phyloP scores from a whole-genome alignment of 2,797 vertebrate genomes.

The Enteromius treurensis region DNA sequence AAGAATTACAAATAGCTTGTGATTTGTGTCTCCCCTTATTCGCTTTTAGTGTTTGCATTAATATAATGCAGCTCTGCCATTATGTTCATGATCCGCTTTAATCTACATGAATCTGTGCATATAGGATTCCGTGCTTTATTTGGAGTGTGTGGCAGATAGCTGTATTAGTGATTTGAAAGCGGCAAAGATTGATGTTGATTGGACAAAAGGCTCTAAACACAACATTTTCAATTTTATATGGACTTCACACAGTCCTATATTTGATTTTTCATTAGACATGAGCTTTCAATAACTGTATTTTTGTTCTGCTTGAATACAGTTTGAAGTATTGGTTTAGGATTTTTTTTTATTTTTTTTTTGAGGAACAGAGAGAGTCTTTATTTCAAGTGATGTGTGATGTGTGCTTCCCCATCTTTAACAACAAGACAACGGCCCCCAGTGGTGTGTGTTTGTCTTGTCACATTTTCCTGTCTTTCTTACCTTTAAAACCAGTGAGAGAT shows the following conservation, averaged over 20 bases:
- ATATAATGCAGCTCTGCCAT: not conserved
- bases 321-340: not conserved
- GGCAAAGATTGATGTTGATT: not conserved
- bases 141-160: not conserved
- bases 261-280: not conserved
- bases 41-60: not conserved
- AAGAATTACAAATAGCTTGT: constrained; percentile 18
- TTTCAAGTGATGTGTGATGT: not conserved
- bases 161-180: not conserved
- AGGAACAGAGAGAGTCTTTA: not conserved
- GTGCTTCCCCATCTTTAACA: not conserved
- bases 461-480: not conserved
- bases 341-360: not conserved
- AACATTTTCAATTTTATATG: not conserved
- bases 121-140: not conserved
- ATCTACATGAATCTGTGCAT: not conserved
- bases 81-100: not conserved
- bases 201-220: not conserved
- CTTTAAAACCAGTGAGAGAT: not conserved
- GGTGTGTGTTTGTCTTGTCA: not conserved
- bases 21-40: constrained; percentile 17
- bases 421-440: not conserved
- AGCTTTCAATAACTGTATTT: not conserved
- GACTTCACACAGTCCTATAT: not conserved
- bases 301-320: not conserved